Evolutionary conservation across 2,113 vertebrate genomes (phyloP), one percentile per base, ranked within the genome.

Genomic region (Xenopus tropicalis): DNA sequence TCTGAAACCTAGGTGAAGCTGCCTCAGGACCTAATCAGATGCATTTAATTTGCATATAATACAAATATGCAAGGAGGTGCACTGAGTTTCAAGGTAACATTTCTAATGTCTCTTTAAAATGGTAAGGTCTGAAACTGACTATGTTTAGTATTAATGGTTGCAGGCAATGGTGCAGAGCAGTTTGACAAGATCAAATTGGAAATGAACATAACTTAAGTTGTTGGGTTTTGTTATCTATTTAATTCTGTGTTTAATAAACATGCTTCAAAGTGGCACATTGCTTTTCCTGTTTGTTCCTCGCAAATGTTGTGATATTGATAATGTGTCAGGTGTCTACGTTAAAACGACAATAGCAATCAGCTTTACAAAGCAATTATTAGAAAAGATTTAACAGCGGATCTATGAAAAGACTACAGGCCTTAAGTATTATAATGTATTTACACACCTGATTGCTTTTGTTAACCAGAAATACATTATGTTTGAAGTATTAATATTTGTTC

Each of bases 11-110:
- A 89, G 85, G 89, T 91, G 86, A 88, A 86, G 81, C 83, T 82
- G 90, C 91, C 88, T 88, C 83, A 89, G 90, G 90, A 91, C 83
- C 87, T 92, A 88, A 91, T 91, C 88, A 88, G 88, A 89, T 84
- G 79, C 81, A 82, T 62, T 79, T 87, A 74, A 88, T 91, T 84
- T 90, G 82, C 90, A 90, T 89, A 87, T 79, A 90, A 87, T 90
- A 87, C 88, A 87, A 85, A 78, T 4, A 22, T 84, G 83, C 82
- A 83, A 82, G 21, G 54, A 87, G 79, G 22, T 83, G 89, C 88
- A 76, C 78, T 80, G 78, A 77, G 56, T 81, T 86, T 77, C 44
- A 72, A 81, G 64, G 69, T 81, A 82, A 83, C 66, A 69, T 67
- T 63, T 22, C 76, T 71, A 81, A 82, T 57, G 2, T 80, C 61